Evolutionary conservation across 2,797 vertebrate species (phyloP).

Genomic region (Neosalanx taihuensis): DNA sequence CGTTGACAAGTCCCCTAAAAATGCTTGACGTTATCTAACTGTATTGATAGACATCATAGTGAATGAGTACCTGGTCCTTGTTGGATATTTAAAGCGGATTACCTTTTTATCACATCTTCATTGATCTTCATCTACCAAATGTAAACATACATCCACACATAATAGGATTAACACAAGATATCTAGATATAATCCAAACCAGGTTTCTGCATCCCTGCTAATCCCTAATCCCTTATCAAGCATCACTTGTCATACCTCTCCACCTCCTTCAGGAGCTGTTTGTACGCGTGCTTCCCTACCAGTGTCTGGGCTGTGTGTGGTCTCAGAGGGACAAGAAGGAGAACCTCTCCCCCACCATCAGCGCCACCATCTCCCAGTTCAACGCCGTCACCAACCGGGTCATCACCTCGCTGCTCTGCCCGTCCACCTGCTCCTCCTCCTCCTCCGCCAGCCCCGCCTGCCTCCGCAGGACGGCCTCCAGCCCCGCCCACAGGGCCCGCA

Average conservation of each 20-base stretch:
- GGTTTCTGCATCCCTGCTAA: neutral
- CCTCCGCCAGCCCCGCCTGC: conserved; percentile 54
- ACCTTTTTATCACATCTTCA: neutral
- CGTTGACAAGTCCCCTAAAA: too few relatives aligned
- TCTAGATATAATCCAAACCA: neutral
- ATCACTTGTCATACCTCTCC: neutral
- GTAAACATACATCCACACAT: too few relatives aligned
- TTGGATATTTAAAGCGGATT: too few relatives aligned
- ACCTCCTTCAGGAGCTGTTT: conserved; percentile 75
- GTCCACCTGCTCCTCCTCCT: conserved; percentile 26
- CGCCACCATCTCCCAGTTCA: conserved; percentile 85
- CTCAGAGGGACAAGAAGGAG: conserved; percentile 82
- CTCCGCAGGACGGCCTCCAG: conserved; percentile 44
- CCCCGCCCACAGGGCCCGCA: conserved; percentile 68
- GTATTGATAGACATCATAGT: too few relatives aligned
- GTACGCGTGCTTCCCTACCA: conserved; percentile 76
- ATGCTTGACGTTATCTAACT: too few relatives aligned
- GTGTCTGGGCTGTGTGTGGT: conserved; percentile 86
- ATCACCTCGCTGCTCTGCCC: conserved; percentile 75
- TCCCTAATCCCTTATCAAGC: neutral
- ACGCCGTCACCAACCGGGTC: conserved; percentile 79
- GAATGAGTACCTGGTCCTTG: too few relatives aligned
- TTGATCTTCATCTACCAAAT: neutral
- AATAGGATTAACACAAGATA: neutral
- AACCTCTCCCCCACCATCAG: conserved; percentile 78